Conservation (phyloP, 2,113 vertebrate genomes). For the Trichechus manatus region DNA sequence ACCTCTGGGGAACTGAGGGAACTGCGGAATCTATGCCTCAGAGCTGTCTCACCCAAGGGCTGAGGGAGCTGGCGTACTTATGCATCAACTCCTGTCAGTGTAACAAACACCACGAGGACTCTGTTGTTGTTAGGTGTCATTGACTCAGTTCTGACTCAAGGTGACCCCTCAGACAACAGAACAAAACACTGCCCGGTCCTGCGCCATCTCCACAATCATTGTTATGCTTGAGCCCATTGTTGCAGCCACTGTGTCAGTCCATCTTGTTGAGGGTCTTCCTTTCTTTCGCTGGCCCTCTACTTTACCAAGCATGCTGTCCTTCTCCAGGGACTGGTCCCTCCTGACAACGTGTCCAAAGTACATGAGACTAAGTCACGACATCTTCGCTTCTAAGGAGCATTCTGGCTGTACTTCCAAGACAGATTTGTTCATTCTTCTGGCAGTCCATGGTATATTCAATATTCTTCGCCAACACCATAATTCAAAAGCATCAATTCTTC, state of each 20-base stretch:
- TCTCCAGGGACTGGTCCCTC: not conserved
- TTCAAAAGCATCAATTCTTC: too few species aligned
- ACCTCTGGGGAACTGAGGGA: not conserved
- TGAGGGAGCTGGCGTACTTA: too few species aligned
- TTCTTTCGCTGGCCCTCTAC: not conserved
- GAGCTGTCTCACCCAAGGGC: not conserved
- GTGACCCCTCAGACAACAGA: not conserved
- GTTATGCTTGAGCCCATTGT: not conserved
- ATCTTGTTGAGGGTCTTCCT: not conserved
- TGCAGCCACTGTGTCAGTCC: not conserved
- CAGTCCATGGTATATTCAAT: too few species aligned
- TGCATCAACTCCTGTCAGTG: too few species aligned
- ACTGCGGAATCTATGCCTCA: not conserved
- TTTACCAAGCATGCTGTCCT: not conserved
- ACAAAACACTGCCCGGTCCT: not conserved
- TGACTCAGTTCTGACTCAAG: not conserved
- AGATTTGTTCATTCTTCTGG: too few species aligned
- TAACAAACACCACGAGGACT: too few species aligned
- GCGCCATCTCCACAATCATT: not conserved
- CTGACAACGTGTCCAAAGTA: not conserved
- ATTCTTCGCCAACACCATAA: too few species aligned
- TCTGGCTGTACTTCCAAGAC: too few species aligned
- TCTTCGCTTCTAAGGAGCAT: too few species aligned
- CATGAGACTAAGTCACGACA: too few species aligned
- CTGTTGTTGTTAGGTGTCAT: not conserved